phyloP scores from a whole-genome alignment of 2,797 vertebrate species.

The Psittacula echo region DNA sequence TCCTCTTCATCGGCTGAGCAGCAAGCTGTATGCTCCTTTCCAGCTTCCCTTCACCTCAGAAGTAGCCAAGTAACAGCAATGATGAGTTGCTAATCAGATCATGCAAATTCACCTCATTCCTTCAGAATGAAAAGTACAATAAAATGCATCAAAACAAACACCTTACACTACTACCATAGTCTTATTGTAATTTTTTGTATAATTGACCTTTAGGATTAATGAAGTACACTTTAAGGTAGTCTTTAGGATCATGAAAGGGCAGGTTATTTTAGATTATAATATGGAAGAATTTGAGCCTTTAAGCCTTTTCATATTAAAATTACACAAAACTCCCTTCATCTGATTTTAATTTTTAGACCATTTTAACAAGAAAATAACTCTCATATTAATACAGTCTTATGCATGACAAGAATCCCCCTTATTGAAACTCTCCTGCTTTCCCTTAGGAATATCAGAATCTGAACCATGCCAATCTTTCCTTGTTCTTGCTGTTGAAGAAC shows the following conservation, averaged over 20 bases:
- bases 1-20: not conserved
- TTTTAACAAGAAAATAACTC: not conserved
- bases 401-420: not conserved
- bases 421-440: not conserved
- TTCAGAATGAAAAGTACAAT: not conserved
- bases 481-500: not conserved
- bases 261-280: not conserved
- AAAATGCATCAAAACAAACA: not conserved
- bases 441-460: not conserved
- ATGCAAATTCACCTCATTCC: not conserved
- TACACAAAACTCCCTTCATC: not conserved
- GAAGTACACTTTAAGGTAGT: not conserved
- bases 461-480: not conserved
- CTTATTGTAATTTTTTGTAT: not conserved
- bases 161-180: not conserved
- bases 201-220: not conserved
- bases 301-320: not conserved
- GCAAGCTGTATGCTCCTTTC: not conserved
- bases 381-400: not conserved
- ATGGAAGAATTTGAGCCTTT: not conserved
- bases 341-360: not conserved
- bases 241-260: not conserved
- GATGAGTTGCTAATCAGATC: not conserved
- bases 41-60: not conserved
- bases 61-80: not conserved